Percentiles rank a stretch among this genome's conserved stretches.
Evolutionary conservation across 2,113 vertebrate genomes (phyloP).

Genomic region (Epinephelus moara): DNA sequence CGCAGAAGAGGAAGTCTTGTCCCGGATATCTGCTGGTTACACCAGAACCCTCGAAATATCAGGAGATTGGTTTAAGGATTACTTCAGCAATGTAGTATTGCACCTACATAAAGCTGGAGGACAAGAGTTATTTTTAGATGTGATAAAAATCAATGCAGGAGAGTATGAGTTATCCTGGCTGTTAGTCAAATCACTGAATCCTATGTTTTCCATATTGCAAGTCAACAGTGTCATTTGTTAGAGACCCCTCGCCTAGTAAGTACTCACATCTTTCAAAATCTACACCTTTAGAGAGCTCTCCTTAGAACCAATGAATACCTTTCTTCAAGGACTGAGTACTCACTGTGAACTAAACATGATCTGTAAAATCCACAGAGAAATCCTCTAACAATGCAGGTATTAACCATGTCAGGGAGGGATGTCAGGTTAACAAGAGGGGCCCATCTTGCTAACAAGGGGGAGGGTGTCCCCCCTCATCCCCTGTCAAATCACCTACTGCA

Average conservation of each 20-base stretch:
- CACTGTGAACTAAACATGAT: neutral
- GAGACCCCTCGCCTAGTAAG: neutral
- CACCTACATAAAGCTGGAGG: neutral
- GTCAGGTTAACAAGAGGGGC: no score
- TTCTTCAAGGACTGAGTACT: neutral
- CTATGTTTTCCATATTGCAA: neutral
- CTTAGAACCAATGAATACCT: neutral
- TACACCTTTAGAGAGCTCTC: neutral
- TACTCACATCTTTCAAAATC: neutral
- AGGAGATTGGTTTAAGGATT: neutral
- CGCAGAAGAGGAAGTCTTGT: no score
- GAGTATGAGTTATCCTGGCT: neutral
- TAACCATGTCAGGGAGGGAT: neutral
- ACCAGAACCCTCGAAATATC: no score
- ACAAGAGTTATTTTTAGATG: neutral
- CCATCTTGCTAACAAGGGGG: no score
- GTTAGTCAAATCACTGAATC: neutral
- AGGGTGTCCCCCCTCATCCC: no score
- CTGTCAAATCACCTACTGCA: no score
- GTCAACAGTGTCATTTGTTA: slow-evolving; percentile 5
- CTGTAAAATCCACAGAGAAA: neutral
- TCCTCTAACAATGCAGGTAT: slow-evolving; percentile 6
- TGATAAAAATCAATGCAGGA: neutral
- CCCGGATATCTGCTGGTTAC: no score
- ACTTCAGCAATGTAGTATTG: neutral